Percentiles rank a stretch among this genome's conserved stretches.
Conservation (phyloP, 2,797 vertebrate genomes). For the Cephalopachus bancanus region DNA sequence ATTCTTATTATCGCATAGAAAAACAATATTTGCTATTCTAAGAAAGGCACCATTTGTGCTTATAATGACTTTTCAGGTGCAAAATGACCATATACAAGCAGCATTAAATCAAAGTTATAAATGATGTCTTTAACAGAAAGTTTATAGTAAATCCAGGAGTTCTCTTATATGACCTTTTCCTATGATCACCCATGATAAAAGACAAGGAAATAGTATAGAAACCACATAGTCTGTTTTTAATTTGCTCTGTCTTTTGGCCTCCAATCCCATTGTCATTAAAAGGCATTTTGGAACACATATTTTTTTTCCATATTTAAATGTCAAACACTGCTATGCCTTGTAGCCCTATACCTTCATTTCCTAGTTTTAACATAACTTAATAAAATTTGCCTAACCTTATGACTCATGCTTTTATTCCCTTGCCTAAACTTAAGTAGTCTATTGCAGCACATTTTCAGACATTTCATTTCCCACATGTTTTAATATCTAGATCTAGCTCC, state of each 20-base stretch:
- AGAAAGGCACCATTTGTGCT: constrained; percentile 13
- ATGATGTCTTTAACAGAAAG: constrained; percentile 45
- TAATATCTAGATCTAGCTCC: neutral
- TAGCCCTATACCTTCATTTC: neutral
- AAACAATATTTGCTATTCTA: neutral
- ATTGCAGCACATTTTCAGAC: neutral
- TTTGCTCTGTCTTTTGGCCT: constrained; percentile 25
- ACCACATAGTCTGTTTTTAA: constrained; percentile 63
- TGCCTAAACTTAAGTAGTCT: neutral
- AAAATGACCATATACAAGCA: neutral
- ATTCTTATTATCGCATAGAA: constrained; percentile 38
- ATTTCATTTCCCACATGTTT: neutral
- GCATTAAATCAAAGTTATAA: constrained; percentile 15
- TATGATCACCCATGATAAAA: constrained; percentile 69
- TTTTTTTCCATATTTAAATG: constrained; percentile 63
- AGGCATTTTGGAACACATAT: constrained; percentile 27
- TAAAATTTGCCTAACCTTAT: neutral
- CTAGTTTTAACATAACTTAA: neutral
- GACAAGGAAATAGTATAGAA: constrained; percentile 63
- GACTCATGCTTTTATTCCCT: neutral
- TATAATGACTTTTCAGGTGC: constrained; percentile 15
- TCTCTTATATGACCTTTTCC: neutral
- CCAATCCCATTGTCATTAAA: constrained; percentile 27
- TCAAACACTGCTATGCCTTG: neutral
- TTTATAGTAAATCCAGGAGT: constrained; percentile 31